phyloP scores from a whole-genome alignment of 2,113 vertebrate species.

The Aptenodytes patagonicus region DNA sequence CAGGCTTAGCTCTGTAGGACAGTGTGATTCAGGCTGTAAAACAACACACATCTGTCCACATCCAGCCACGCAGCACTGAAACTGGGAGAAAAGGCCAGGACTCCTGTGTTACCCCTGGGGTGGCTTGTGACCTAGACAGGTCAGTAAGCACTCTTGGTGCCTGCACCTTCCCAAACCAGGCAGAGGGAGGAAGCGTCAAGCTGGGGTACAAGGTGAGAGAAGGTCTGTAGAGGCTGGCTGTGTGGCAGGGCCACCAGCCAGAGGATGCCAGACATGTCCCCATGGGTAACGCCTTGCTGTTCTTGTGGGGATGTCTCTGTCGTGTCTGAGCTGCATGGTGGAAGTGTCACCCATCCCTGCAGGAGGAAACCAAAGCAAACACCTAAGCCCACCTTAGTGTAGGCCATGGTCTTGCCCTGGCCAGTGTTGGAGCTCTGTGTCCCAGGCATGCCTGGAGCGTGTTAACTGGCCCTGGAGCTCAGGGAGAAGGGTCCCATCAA shows the following conservation, averaged over 20 bases:
- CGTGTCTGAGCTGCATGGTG: background rate
- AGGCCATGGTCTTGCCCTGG: background rate
- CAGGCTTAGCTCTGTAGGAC: background rate
- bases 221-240: background rate
- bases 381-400: background rate
- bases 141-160: background rate
- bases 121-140: background rate
- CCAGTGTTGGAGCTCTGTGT: background rate
- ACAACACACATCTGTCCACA: background rate
- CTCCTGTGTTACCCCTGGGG: background rate
- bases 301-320: background rate
- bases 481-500: background rate
- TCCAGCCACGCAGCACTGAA: background rate
- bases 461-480: background rate
- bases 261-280: background rate
- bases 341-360: background rate
- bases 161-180: background rate
- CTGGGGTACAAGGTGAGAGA: background rate
- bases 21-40: background rate
- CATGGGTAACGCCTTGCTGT: background rate
- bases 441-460: background rate
- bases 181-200: background rate
- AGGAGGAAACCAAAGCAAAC: background rate
- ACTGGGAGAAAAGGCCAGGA: background rate
- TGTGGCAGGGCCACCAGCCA: background rate